Conservation (phyloP, 2,113 vertebrate genomes). For the Numida meleagris region DNA sequence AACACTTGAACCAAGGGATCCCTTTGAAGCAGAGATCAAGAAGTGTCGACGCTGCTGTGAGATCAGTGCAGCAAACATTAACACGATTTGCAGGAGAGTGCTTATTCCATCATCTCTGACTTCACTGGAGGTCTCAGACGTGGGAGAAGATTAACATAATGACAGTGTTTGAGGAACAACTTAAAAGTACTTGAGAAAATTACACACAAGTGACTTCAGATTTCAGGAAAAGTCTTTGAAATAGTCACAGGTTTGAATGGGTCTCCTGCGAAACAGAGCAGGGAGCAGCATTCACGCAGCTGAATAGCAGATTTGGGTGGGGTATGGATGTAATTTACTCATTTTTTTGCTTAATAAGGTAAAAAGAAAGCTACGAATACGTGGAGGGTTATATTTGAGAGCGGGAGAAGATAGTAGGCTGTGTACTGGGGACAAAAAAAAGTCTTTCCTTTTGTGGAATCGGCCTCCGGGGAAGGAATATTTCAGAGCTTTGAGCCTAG, state of each 20-base stretch:
- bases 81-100: not conserved
- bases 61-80: not conserved
- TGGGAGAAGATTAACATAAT: constrained; percentile 19
- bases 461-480: not conserved
- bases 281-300: not conserved
- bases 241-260: not conserved
- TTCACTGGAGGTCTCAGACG: not conserved
- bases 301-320: not conserved
- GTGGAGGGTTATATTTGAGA: not conserved
- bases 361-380: not conserved
- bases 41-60: not conserved
- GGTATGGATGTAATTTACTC: not conserved
- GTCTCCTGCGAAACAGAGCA: not conserved
- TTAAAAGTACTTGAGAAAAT: not conserved
- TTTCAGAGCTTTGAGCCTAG: accelerated
- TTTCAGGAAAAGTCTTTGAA: not conserved
- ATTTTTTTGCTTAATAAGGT: not conserved
- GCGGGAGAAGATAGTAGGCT: not conserved
- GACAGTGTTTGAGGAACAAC: not conserved
- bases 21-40: not conserved
- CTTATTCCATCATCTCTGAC: not conserved
- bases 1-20: not conserved
- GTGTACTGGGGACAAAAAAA: not conserved
- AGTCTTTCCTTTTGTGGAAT: not conserved
- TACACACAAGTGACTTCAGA: not conserved